Conservation (phyloP, 1,140 invertebrate species). For the Whitmania pigra region DNA sequence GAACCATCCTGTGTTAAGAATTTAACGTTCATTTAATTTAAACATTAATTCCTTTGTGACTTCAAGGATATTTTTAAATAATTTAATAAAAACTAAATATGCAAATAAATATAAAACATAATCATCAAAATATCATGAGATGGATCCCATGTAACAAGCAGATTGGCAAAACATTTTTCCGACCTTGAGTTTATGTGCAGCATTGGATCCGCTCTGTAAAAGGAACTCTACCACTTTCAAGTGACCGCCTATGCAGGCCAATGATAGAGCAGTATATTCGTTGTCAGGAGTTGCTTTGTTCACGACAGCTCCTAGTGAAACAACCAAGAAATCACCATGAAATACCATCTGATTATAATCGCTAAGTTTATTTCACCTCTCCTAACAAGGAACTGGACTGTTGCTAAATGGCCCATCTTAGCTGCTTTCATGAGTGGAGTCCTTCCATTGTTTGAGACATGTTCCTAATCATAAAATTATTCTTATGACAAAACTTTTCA, state of each 20-base stretch:
- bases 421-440: conserved; percentile 48
- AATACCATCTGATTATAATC: neutral
- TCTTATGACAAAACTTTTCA: neutral
- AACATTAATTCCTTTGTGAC: neutral
- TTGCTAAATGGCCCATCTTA: conserved; percentile 42
- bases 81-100: too few relatives aligned
- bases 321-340: neutral
- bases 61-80: neutral
- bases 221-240: conserved; percentile 78
- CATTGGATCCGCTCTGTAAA: conserved; percentile 76
- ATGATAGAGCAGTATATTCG: conserved; percentile 45
- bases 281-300: conserved; percentile 41
- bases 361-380: conserved; percentile 31
- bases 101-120: too few relatives aligned
- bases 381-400: conserved; percentile 45
- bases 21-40: neutral
- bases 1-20: conserved; percentile 65
- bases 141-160: neutral
- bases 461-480: conserved; percentile 30
- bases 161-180: neutral
- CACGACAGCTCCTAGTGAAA: conserved; percentile 26
- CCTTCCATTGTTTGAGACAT: conserved; percentile 43
- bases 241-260: conserved; percentile 70
- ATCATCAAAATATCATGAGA: too few relatives aligned
- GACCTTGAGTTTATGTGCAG: conserved; percentile 83